Evolutionary conservation across 2,113 vertebrate genomes (phyloP).

Genomic region (Plectropomus leopardus): DNA sequence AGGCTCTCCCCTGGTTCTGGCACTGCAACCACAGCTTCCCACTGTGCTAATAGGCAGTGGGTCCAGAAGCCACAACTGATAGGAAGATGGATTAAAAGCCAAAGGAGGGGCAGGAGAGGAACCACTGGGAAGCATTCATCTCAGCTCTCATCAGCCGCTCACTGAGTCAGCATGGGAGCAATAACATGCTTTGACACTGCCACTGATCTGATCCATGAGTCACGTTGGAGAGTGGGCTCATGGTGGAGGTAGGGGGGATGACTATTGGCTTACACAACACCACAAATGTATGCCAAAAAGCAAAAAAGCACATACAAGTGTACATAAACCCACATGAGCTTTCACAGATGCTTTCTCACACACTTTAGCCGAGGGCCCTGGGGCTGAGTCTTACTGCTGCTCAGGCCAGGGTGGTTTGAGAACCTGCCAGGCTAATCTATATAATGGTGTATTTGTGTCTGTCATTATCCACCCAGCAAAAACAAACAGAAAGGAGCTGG

Average conservation of each 20-base stretch:
- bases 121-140: conserved; percentile 11
- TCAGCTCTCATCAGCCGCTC: conserved; percentile 35
- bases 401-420: conserved; percentile 31
- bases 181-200: conserved; percentile 24
- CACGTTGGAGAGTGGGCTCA: conserved; percentile 9
- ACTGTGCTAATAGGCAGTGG: conserved; percentile 37
- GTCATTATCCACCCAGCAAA: conserved; percentile 65
- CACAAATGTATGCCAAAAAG: conserved; percentile 12
- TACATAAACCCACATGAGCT: conserved; percentile 31
- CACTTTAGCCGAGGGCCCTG: conserved; percentile 13
- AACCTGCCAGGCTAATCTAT: conserved; percentile 55
- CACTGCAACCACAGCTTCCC: neutral
- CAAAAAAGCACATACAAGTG: conserved; percentile 4
- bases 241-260: neutral
- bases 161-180: conserved; percentile 26
- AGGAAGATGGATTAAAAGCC: conserved; percentile 19
- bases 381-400: conserved; percentile 8
- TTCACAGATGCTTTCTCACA: conserved; percentile 29
- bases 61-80: conserved; percentile 44
- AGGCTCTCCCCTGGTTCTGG: conserved; percentile 13
- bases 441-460: conserved; percentile 60
- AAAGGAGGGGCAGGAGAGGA: conserved; percentile 21
- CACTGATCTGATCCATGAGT: conserved; percentile 36
- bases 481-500: conserved; percentile 55
- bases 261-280: conserved; percentile 7